Evolutionary conservation across 2,113 vertebrate genomes (phyloP).

Genomic region (Anoplopoma fimbria): DNA sequence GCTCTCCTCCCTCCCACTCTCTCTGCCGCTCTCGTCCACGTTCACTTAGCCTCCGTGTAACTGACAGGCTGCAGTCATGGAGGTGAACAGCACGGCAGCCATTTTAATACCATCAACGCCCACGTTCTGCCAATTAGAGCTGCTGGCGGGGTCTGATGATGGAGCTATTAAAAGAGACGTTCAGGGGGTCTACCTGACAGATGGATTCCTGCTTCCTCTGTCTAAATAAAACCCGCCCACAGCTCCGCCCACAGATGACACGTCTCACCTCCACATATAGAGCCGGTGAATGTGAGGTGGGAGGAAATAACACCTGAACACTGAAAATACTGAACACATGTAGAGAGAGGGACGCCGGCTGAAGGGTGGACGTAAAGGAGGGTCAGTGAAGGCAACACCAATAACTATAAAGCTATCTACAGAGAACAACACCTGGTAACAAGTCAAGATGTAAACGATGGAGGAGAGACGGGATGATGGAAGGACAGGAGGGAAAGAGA

Average conservation of each 20-base stretch:
- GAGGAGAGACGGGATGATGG: neutral
- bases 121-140: conserved; percentile 78
- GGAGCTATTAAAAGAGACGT: conserved; percentile 77
- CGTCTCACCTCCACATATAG: conserved; percentile 64
- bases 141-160: conserved; percentile 74
- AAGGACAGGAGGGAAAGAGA: neutral
- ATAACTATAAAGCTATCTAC: neutral
- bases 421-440: neutral
- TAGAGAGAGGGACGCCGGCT: neutral
- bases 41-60: conserved; percentile 64
- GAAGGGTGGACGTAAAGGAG: neutral
- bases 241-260: conserved; percentile 70
- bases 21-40: conserved; percentile 40
- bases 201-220: conserved; percentile 67
- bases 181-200: conserved; percentile 62
- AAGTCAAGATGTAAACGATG: neutral
- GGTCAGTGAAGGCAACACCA: neutral
- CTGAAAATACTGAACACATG: conserved; percentile 25
- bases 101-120: conserved; percentile 77
- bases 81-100: conserved; percentile 73
- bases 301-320: conserved; percentile 16
- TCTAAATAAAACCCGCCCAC: conserved; percentile 65
- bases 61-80: conserved; percentile 78
- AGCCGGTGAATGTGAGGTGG: neutral
- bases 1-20: conserved; percentile 53